phyloP scores from a whole-genome alignment of 2,888 invertebrate species.

The Mimas tiliae region DNA sequence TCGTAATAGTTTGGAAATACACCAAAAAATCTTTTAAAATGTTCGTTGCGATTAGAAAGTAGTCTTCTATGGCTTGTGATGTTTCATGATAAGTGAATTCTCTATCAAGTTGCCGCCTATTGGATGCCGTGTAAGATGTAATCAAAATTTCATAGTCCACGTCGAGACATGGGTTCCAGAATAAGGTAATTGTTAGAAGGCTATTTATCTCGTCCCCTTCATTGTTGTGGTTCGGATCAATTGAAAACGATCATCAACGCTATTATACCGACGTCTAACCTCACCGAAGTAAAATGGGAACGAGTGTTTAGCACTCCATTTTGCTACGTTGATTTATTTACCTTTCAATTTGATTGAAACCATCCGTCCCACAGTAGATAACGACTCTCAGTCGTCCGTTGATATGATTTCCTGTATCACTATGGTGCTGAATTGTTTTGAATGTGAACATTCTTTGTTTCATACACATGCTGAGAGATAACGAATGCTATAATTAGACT shows the following conservation, averaged over 20 bases:
- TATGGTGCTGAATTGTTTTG: conserved; percentile 25
- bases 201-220: conserved; percentile 23
- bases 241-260: conserved; percentile 7
- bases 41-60: conserved; percentile 47
- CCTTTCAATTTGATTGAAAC: conserved; percentile 35
- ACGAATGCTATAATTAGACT: conserved; percentile 10
- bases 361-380: conserved; percentile 31
- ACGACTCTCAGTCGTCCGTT: conserved; percentile 30
- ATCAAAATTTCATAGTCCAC: conserved; percentile 66
- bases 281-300: conserved; percentile 3
- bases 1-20: conserved; percentile 56
- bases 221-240: conserved; percentile 19
- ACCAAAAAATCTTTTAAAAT: conserved; percentile 52
- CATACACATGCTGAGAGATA: conserved; percentile 19
- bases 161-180: conserved; percentile 81
- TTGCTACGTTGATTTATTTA: conserved; percentile 45
- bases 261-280: conserved; percentile 5
- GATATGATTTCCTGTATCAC: conserved; percentile 32
- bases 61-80: conserved; percentile 71
- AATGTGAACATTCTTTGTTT: conserved; percentile 19
- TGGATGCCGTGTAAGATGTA: conserved; percentile 61
- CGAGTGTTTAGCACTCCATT: conserved; percentile 39
- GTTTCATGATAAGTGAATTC: conserved; percentile 58
- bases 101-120: conserved; percentile 42
- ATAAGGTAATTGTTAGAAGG: conserved; percentile 60